Base-by-base conservation (phyloP, 2,888 invertebrate genomes). In the Fragum whitleyi region DNA sequence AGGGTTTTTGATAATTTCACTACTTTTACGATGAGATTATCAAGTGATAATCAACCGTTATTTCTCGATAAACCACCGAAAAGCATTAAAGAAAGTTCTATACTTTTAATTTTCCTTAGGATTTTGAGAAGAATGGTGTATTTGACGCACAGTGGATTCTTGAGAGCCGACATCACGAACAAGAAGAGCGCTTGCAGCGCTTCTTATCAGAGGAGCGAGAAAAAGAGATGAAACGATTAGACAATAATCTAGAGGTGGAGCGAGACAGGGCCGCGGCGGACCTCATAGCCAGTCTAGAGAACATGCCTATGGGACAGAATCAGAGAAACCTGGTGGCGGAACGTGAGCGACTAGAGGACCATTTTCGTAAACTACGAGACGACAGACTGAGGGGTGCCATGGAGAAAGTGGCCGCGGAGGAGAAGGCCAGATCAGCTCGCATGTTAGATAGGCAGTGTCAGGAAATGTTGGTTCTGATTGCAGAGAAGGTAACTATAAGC, bases 141-240 rank as follows among this genome's bases (percentile, higher is more conserved):
- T 97, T 98, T 94, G 98, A 98, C 94, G 97, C 98, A 92, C 99
- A 99, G 87, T 93, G 93, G 28, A 90, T 94, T 47, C 95, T 99
- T 91, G 99, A 99, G 95, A 97, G 98, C 97, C 97, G 97, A 93
- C 99, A 99, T 94, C 96, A 98, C 76, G 97, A 97, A 93, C 98
- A 99, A 94, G 99, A 99, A 95, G 99, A 99, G 91, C 97, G 98
- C 91, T 95, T 99, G 87, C 90, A 90, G 73, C 82, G 92, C 7
- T 92, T 91, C 74, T 79, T 92, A n/a, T 76, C 88, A 9, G 92
- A 92, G 77, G 92, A 92, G 65, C 70, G 91, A 67, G 91, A 91
- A 75, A 91, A 91, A 70, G 91, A 92, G 75, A 86, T 91, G 86
- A 85, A 86, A 16, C 83, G 89, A 29, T 77, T 92, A 29, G 91